Conservation (phyloP, 2,113 vertebrate genomes). For the Hippocampus abdominalis region DNA sequence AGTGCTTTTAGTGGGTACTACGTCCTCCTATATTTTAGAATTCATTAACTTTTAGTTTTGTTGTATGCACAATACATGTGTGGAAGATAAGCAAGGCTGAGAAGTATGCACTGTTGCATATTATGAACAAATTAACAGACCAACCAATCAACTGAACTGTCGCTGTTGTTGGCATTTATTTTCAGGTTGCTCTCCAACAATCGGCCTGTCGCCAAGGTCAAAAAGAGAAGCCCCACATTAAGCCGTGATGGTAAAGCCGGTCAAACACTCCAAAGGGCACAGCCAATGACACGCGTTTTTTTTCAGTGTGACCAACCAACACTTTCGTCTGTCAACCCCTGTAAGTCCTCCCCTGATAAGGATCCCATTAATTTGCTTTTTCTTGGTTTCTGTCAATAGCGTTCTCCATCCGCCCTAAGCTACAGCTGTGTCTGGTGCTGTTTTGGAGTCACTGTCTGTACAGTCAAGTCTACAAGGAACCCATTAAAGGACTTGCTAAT, state of each 20-base stretch:
- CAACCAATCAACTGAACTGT: not conserved
- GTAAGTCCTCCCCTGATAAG: slow-evolving; percentile 56
- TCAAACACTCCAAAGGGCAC: slow-evolving; percentile 57
- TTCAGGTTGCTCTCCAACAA: slow-evolving; percentile 18
- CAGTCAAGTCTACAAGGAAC: not conserved
- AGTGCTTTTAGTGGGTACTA: too few relatives aligned
- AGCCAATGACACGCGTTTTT: slow-evolving; percentile 65
- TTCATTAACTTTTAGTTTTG: too few relatives aligned
- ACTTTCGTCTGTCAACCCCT: slow-evolving; percentile 37
- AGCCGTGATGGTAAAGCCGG: slow-evolving; percentile 43
- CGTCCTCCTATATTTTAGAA: not conserved
- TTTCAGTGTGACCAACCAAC: slow-evolving; percentile 59
- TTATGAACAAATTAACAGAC: too few relatives aligned
- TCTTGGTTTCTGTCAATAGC: slow-evolving; percentile 38
- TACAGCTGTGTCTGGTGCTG: slow-evolving; percentile 18
- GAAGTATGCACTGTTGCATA: too few relatives aligned
- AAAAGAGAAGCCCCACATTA: slow-evolving; percentile 53
- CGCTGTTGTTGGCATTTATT: not conserved
- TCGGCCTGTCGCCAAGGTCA: slow-evolving; percentile 52
- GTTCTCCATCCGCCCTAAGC: slow-evolving; percentile 46
- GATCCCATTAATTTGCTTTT: slow-evolving; percentile 56
- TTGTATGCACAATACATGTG: too few relatives aligned
- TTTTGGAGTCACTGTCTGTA: slow-evolving; percentile 28
- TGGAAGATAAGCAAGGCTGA: too few relatives aligned
- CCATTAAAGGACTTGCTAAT: slow-evolving; percentile 37